phyloP scores from a whole-genome alignment of 2,797 vertebrate species.

The Eptatretus atami region DNA sequence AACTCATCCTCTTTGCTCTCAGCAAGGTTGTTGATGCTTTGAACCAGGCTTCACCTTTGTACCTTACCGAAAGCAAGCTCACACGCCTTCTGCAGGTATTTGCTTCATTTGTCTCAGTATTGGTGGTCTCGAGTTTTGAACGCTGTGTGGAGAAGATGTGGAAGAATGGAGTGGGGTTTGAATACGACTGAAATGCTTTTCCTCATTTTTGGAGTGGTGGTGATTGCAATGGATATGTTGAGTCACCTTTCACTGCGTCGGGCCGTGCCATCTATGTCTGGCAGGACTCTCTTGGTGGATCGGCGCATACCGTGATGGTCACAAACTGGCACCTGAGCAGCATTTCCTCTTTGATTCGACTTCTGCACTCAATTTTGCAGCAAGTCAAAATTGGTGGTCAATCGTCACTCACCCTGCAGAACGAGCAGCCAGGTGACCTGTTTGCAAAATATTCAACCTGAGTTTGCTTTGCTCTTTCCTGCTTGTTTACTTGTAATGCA shows the following conservation, averaged over 20 bases:
- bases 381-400: constrained; percentile 48
- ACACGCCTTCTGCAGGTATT: constrained; percentile 34
- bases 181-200: no score
- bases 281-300: constrained; percentile 52
- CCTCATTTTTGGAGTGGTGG: no score
- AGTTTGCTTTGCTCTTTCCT: no score
- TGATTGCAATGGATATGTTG: no score
- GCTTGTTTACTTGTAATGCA: no score
- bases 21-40: constrained; percentile 65
- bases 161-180: no score
- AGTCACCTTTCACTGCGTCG: not conserved
- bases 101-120: no score
- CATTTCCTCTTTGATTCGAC: constrained; percentile 45
- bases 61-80: constrained; percentile 69
- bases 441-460: not conserved
- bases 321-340: constrained; percentile 47
- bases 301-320: constrained; percentile 50
- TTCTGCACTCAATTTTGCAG: constrained; percentile 54
- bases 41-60: constrained; percentile 23
- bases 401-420: constrained; percentile 40
- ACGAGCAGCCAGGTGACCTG: constrained; percentile 13
- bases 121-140: no score
- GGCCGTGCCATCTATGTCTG: not conserved
- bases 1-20: constrained; percentile 56
- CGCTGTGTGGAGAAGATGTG: no score